Evolutionary conservation across 2,113 vertebrate species (phyloP).

Genomic region (Misgurnus mizolepis): DNA sequence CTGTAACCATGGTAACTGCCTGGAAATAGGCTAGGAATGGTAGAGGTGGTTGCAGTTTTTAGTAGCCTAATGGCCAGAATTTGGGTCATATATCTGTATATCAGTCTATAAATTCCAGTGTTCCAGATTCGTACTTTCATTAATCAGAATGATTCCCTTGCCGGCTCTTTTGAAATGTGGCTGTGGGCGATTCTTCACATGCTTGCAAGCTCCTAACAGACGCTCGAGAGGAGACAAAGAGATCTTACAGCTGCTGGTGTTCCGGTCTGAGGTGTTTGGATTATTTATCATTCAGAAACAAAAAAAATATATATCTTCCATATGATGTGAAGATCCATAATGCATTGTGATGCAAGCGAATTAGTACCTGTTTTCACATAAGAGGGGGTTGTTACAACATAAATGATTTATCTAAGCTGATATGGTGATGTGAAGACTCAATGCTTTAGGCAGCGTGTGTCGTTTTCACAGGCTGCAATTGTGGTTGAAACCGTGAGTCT

Average conservation of each 20-base stretch:
- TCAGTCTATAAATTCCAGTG: constrained; percentile 78
- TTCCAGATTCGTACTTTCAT: constrained; percentile 74
- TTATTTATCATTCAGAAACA: neutral
- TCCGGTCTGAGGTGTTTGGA: constrained; percentile 26
- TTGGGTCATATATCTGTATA: constrained; percentile 76
- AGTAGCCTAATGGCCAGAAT: constrained; percentile 72
- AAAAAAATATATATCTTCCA: neutral
- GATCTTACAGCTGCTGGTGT: constrained; percentile 32
- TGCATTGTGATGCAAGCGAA: neutral
- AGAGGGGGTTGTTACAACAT: too few relatives aligned
- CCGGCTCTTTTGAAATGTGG: constrained; percentile 57
- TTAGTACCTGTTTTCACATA: neutral
- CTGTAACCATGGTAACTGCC: constrained; percentile 79
- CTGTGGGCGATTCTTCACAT: constrained; percentile 57
- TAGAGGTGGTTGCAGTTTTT: constrained; percentile 68
- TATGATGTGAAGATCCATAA: neutral
- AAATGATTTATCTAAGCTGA: neutral
- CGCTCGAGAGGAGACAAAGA: constrained; percentile 48
- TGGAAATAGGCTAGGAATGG: constrained; percentile 77
- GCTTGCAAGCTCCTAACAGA: constrained; percentile 29
- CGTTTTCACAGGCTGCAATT: constrained; percentile 26
- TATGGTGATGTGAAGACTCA: neutral
- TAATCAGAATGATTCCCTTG: constrained; percentile 73
- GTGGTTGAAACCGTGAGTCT: constrained; percentile 33
- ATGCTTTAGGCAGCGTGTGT: neutral